phyloP scores from a whole-genome alignment of 2,797 vertebrate genomes.

The Hipposideros larvatus region DNA sequence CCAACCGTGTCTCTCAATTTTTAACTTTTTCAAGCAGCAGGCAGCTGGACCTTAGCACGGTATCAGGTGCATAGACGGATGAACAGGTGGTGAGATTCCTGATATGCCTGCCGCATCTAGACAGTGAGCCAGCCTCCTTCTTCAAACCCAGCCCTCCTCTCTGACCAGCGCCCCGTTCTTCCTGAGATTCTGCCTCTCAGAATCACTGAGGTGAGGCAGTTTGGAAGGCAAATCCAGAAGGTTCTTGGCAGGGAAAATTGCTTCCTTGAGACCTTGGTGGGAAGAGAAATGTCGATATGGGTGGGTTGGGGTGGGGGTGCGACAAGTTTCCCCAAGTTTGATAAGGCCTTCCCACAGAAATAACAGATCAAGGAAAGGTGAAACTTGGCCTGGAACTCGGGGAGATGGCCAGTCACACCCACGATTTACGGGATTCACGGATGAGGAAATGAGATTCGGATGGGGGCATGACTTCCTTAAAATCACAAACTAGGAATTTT shows the following conservation, averaged over 20 bases:
- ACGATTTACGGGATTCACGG: background rate
- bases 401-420: background rate
- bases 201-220: background rate
- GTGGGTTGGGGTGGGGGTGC: accelerated
- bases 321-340: background rate
- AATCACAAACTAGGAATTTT: background rate
- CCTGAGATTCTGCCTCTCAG: background rate
- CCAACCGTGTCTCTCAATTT: too few relatives aligned
- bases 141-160: background rate
- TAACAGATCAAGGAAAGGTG: background rate
- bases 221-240: background rate
- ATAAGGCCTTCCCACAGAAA: background rate
- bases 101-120: background rate
- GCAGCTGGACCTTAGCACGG: too few relatives aligned
- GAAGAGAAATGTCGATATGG: background rate
- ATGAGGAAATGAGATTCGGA: conserved; percentile 58
- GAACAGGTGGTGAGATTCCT: background rate
- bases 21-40: too few relatives aligned
- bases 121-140: background rate
- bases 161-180: background rate
- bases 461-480: background rate
- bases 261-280: background rate
- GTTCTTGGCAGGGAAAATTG: background rate
- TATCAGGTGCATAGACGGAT: too few relatives aligned
- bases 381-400: background rate